Evolutionary conservation across 2,888 invertebrate genomes (phyloP), one percentile per base, ranked within the genome.

Genomic region (Pammene aurita): DNA sequence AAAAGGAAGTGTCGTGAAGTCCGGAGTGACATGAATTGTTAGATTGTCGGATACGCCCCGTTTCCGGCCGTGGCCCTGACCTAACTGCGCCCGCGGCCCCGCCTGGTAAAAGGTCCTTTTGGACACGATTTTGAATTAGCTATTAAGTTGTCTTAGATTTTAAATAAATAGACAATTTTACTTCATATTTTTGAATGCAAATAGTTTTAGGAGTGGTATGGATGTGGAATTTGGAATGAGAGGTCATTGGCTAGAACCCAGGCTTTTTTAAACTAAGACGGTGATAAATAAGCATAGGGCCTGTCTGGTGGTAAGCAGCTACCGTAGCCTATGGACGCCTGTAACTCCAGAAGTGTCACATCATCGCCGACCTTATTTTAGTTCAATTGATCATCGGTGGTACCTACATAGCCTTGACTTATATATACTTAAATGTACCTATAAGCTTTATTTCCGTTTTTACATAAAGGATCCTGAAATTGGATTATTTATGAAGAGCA

Each of bases 1-100:
- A 62, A 62, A 62, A 41, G 61, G 61, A 62, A 62, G 61, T 62
- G 50, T 46, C 34, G 60, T 50, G 38, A 61, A 18, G 48, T 38
- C 16, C n/a, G 16, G 46, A 61, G 46, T 35, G 61, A 62, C 61
- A 62, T n/a, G 50, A 44, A 62, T 62, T 50, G 61, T 62, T 54
- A 62, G 61, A 52, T 62, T 62, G 61, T 62, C 13, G 13, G 50
- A 62, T 62, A 61, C 11, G 35, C 7, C 34, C 44, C 13, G 48
- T 18, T 62, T 62, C 50, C 61, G 61, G 34, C 5, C 46, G 38
- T 14, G 50, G 48, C 38, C 48, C 6, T 50, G 18, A 46, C 1
- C 46, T 48, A n/a, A 14, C 60, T 60, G 34, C 34, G n/a, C 44
- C 34, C 5, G 60, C 48, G 16, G 16, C 48, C 14, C 2, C 48